A percentile compares a stretch with the other conserved stretches of the same genome.
phyloP scores from a whole-genome alignment of 1,140 invertebrate species.

The Leptopilina boulardi region DNA sequence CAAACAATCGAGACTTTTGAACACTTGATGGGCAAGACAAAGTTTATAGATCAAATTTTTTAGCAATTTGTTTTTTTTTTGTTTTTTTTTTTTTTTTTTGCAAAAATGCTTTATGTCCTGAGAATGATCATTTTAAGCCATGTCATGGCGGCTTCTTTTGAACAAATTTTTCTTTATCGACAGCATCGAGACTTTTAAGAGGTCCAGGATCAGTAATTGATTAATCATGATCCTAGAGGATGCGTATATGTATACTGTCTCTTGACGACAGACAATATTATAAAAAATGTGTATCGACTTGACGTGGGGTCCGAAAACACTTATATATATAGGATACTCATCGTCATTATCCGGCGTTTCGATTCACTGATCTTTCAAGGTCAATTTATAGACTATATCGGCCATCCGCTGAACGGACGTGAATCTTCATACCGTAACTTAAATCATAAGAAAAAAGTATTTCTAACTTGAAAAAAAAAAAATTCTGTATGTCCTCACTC shows the following conservation, averaged over 20 bases:
- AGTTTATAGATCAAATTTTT: conserved; percentile 7
- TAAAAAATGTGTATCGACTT: conserved; percentile 11
- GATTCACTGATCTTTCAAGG: conserved; percentile 27
- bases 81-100: too few species aligned
- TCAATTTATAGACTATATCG: neutral
- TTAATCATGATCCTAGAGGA: conserved; percentile 59
- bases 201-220: conserved; percentile 62
- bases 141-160: conserved; percentile 57
- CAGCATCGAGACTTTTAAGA: conserved; percentile 50
- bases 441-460: neutral
- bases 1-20: conserved; percentile 43
- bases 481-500: neutral
- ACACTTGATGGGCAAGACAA: too few species aligned
- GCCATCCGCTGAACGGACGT: neutral
- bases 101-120: neutral
- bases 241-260: neutral
- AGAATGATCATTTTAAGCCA: neutral
- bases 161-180: conserved; percentile 47
- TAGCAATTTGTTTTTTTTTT: neutral
- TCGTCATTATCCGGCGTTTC: neutral
- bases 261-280: neutral
- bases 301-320: conserved; percentile 26
- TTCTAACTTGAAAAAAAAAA: neutral
- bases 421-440: conserved; percentile 5
- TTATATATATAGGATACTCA: neutral